Evolutionary conservation across 2,113 vertebrate species (phyloP).

Genomic region (Barnardius zonarius): DNA sequence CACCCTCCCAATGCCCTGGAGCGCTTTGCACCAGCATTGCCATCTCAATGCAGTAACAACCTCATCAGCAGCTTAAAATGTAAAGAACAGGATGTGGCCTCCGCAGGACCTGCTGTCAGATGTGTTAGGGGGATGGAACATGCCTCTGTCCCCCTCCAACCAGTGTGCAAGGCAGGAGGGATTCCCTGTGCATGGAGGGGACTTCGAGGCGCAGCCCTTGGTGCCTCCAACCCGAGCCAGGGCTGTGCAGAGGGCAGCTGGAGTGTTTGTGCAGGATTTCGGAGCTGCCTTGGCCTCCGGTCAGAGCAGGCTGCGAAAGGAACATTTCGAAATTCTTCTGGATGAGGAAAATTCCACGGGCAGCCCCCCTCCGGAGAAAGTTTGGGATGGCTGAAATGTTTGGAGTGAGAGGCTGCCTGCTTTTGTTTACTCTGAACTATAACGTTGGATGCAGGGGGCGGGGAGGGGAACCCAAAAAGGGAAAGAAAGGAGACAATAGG

Average conservation of each 20-base stretch:
- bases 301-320: slow-evolving; percentile 31
- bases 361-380: slow-evolving; percentile 61
- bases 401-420: slow-evolving; percentile 55
- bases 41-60: background rate
- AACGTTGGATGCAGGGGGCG: background rate
- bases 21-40: background rate
- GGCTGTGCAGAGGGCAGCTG: background rate
- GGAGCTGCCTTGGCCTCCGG: slow-evolving; percentile 32
- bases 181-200: background rate
- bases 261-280: background rate
- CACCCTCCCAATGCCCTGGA: too few relatives aligned
- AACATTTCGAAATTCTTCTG: slow-evolving; percentile 68
- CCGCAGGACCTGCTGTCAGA: background rate
- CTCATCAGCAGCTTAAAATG: background rate
- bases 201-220: background rate
- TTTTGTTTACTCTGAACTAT: slow-evolving; percentile 57
- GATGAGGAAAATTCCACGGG: slow-evolving; percentile 52
- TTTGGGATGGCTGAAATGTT: slow-evolving; percentile 64
- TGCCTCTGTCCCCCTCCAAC: background rate
- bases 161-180: background rate
- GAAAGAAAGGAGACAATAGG: slow-evolving; percentile 24
- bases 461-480: background rate
- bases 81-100: background rate
- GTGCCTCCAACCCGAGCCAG: fast-evolving
- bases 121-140: background rate